These are phyloP conservation scores for Lates calcarifer DNA, from an alignment of 2,113 vertebrate species.

Conservation along the genomic window DNA sequence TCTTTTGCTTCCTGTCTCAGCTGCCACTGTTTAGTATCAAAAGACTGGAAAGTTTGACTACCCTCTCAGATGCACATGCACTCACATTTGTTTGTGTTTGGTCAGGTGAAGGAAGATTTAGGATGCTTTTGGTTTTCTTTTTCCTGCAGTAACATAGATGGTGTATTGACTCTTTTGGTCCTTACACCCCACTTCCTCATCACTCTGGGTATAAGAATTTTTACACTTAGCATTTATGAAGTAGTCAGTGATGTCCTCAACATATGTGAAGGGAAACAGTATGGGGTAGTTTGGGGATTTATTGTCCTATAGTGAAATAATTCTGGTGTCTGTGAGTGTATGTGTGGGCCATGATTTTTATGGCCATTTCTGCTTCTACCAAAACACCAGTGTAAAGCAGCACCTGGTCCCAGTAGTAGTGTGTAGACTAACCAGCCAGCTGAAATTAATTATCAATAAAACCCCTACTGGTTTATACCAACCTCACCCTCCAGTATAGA, in stretches of 20 bases:
- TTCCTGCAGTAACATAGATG: neutral
- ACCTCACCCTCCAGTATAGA: conserved; percentile 58
- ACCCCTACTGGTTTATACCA: conserved; percentile 25
- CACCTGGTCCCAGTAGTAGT: conserved; percentile 43
- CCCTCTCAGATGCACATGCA: neutral
- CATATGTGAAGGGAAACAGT: conserved; percentile 30
- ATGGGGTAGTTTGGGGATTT: neutral
- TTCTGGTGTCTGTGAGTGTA: conserved; percentile 17
- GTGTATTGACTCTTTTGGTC: neutral
- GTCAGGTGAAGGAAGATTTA: neutral
- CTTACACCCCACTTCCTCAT: neutral
- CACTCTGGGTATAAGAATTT: neutral
- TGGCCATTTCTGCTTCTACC: conserved; percentile 50
- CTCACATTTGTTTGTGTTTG: neutral
- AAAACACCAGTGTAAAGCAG: conserved; percentile 57
- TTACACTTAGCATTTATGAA: conserved; percentile 20
- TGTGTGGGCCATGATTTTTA: conserved; percentile 15
- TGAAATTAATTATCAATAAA: conserved; percentile 21
- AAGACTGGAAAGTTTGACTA: neutral
- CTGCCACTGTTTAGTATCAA: neutral
- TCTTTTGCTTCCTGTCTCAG: neutral
- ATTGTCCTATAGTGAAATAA: conserved; percentile 41
- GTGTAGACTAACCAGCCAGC: conserved; percentile 58
- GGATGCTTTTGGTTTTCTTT: neutral
- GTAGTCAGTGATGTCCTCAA: conserved; percentile 1